Evolutionary conservation across 2,797 vertebrate species (phyloP), one percentile per base, ranked within the genome.

Genomic region (Cossypha dichroa): DNA sequence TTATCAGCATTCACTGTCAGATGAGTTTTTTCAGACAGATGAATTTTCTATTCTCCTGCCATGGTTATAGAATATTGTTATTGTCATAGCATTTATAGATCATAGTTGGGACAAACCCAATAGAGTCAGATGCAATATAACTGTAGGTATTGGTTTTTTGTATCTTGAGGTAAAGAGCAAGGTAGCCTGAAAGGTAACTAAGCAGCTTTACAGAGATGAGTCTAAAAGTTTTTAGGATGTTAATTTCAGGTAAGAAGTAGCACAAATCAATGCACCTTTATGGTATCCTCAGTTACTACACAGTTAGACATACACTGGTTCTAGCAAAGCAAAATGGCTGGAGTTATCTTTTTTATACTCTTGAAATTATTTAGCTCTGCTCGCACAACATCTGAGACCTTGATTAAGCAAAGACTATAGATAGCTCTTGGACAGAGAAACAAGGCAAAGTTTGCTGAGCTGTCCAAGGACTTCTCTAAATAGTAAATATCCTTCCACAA

Each of bases 321-420:
- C 58, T 73, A 62, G 56, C 55, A 88, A 72, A 88, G 40, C 34
- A 85, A 90, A 83, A 51, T 58, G 13, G 13, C 66, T 85, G 72
- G 49, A 83, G 45, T 87, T 93, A 70, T 56, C 78, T 62, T 78
- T 90, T 80, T 86, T 22, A 31, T 69, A 17, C 38, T 72, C 43
- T 75, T 15, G 33, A 91, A 94, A 93, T 78, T 76, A 66, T 40
- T 88, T 91, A 59, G 66, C 59, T 79, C 40, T 81, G 49, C 21
- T 94, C 88, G 78, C 51, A 88, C 55, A 84, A 60, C 56, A 60
- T 82, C 74, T 60, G 72, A 93, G 73, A 74, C 73, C 69, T 95
- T 77, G 56, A 64, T 12, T 80, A 63, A 63, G 51, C 59, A 69
- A 93, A 94, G 62, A 22, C 79, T 95, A 81, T 78, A 75, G 77